Base-by-base conservation (phyloP, 2,888 invertebrate species). In the Cephus rjabovi region DNA sequence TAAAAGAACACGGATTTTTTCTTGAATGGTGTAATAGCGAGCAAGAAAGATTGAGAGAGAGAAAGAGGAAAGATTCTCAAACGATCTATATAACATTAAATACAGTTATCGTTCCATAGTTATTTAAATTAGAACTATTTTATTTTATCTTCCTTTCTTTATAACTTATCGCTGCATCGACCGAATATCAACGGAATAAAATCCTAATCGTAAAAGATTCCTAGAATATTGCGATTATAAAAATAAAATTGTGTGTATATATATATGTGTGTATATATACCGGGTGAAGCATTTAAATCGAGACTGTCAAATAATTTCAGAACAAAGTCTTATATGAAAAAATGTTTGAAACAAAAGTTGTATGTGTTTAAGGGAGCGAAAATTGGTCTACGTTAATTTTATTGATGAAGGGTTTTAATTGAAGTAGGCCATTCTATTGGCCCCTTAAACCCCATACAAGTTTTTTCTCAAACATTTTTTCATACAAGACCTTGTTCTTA, bases 101-200 rank as follows among this genome's bases (percentile, higher is more conserved):
- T 56, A 40, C 4, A 56, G 0, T 56, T 23, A 56, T 56, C 40
- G 4, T 56, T 56, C 0, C 40, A 23, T 56, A 56, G 0, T 23
- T 56, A 56, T 23, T 2, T 56, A 1, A 23, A 56, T 56, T 56
- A 56, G 6, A 56, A 56, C 23, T 56, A 56, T 23, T 23, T 56
- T 6, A 40, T 23, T 40, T 40, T 23, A 23, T 23, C 40, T 23
- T 56, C 9, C 23, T 23, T 56, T 23, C 23, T 23, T 56, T 56
- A 56, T 56, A 30, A 71, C 30, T 71, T 33, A 33, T 30, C 15
- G 15, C 71, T 34, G 12, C 71, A n/a, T 30, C 33, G 31, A 33
- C 11, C 71, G 31, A 71, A 71, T 71, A 71, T 71, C 33, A 71
- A 33, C 71, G 9, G 71, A 71, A 71, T 34, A 71, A 71, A 33